Percentiles rank a stretch among this genome's conserved stretches.
Conservation (phyloP, 2,888 invertebrate species). For the Pardosa pseudoannulata region DNA sequence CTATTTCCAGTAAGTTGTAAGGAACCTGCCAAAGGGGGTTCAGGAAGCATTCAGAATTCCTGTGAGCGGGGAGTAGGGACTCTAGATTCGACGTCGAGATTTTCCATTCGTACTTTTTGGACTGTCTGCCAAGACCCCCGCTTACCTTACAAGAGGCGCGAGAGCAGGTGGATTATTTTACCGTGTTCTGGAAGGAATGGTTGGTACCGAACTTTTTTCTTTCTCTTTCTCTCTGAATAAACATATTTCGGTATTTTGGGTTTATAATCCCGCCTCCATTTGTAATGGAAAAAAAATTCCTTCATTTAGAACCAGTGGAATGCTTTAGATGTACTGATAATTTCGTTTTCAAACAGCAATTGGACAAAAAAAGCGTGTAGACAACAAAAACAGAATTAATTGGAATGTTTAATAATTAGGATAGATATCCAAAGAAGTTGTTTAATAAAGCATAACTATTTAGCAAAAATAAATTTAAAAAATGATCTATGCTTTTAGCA, state of each 20-base stretch:
- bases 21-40: conserved; percentile 30
- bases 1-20: conserved; percentile 43
- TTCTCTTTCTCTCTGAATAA: background rate
- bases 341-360: no score
- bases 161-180: conserved; percentile 63
- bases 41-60: conserved; percentile 34
- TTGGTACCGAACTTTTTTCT: conserved; percentile 4
- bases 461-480: no score
- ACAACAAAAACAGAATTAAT: no score
- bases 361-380: no score
- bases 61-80: background rate
- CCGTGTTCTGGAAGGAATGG: background rate
- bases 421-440: no score
- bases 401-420: no score
- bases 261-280: background rate
- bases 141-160: conserved; percentile 36
- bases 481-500: no score
- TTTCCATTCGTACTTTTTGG: conserved; percentile 19
- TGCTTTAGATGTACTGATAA: no score
- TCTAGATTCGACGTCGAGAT: conserved; percentile 38
- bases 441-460: no score
- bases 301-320: no score
- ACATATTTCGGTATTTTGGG: background rate
- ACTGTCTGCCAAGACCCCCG: conserved; percentile 43
- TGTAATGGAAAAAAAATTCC: background rate